phyloP scores from a whole-genome alignment of 2,113 vertebrate species.

The Mastomys coucha region DNA sequence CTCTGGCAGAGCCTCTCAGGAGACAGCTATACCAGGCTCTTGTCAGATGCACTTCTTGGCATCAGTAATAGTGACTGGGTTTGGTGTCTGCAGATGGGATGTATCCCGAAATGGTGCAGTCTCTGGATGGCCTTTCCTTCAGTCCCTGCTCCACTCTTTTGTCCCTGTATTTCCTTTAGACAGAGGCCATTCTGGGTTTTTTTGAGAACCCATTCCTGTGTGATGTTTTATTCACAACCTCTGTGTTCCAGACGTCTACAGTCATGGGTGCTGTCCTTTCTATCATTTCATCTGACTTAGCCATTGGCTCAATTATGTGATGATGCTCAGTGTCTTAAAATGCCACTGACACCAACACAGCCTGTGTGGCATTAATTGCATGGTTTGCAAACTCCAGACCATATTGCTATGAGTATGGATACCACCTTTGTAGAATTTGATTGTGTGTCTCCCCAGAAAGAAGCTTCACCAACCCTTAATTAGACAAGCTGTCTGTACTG shows the following conservation, averaged over 20 bases:
- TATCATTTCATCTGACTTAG: background rate
- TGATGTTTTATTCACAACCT: background rate
- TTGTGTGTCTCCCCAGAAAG: background rate
- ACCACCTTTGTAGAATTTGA: background rate
- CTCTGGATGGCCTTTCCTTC: too few relatives aligned
- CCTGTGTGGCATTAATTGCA: background rate
- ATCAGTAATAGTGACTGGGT: too few relatives aligned
- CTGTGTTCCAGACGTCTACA: background rate
- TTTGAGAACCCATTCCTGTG: background rate
- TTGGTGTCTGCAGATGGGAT: too few relatives aligned
- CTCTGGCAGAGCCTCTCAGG: too few relatives aligned
- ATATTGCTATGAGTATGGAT: background rate
- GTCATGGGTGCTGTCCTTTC: background rate
- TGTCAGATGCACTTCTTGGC: too few relatives aligned
- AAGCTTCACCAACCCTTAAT: background rate
- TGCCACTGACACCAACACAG: background rate
- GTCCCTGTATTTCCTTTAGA: too few relatives aligned
- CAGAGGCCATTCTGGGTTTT: too few relatives aligned
- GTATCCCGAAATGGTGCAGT: too few relatives aligned
- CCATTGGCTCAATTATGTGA: background rate
- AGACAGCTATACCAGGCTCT: too few relatives aligned
- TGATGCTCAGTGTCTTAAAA: background rate
- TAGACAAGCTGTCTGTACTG: background rate
- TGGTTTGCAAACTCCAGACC: background rate
- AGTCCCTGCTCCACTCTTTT: too few relatives aligned